A percentile compares a stretch with the other conserved stretches of the same genome.
These are phyloP conservation scores for Oligia fasciuncula DNA, from an alignment of 2,888 invertebrate species.

Conservation along the genomic window DNA sequence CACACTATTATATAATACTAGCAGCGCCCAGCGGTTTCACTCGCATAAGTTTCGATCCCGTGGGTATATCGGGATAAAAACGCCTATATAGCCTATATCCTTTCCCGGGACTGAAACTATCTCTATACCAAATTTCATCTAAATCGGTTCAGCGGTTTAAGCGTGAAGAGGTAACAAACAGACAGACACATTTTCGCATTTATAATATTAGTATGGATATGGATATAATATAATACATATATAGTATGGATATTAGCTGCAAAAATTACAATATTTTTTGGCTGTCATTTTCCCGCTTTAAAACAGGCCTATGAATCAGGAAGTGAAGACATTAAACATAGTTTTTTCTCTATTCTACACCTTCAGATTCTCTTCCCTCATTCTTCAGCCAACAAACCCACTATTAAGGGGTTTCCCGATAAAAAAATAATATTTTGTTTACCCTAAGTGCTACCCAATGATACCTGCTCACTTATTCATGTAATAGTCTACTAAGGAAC, in stretches of 20 bases:
- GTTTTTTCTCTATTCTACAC: too few species aligned
- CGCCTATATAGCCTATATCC: too few species aligned
- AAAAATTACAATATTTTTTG: not conserved
- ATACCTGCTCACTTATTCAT: conserved; percentile 66
- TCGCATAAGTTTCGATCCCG: too few species aligned
- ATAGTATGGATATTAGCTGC: not conserved
- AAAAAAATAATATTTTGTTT: conserved; percentile 62
- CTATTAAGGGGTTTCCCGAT: conserved; percentile 39
- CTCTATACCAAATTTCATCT: too few species aligned
- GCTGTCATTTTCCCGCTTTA: not conserved
- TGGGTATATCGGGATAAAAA: too few species aligned
- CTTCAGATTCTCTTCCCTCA: not conserved
- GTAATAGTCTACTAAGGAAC: conserved; percentile 56
- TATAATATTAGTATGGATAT: too few species aligned
- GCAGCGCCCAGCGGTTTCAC: not conserved
- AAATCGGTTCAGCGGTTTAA: too few species aligned
- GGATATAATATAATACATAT: too few species aligned
- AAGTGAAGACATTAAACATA: not conserved
- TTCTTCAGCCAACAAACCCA: conserved; percentile 20
- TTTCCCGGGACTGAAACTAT: too few species aligned
- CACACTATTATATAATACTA: not conserved
- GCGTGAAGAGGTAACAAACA: too few species aligned
- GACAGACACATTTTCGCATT: too few species aligned
- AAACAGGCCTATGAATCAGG: too few species aligned
- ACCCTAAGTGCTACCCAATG: conserved; percentile 57